Percentiles rank a stretch among this genome's conserved stretches.
These are phyloP conservation scores for Nyctibius grandis DNA, from an alignment of 2,797 vertebrate species.

Conservation along the genomic window DNA sequence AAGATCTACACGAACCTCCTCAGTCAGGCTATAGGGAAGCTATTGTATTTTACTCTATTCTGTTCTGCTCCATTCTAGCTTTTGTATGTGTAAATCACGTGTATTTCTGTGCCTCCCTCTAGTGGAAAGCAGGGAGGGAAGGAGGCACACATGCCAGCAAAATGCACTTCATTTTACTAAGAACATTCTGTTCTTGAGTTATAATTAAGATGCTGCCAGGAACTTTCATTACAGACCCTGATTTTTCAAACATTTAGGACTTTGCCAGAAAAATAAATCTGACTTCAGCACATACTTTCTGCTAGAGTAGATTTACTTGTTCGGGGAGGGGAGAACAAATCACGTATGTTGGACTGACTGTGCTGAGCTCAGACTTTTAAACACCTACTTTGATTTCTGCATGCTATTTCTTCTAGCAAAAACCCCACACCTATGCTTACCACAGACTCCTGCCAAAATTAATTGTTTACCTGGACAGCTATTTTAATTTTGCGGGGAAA, in stretches of 20 bases:
- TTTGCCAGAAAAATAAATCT: conserved; percentile 31
- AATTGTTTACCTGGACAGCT: background rate
- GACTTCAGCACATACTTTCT: conserved; percentile 18
- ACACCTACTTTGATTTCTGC: background rate
- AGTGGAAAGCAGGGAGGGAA: conserved; percentile 36
- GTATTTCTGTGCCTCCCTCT: conserved; percentile 52
- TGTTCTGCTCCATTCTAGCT: conserved; percentile 2
- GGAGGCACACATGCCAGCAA: conserved; percentile 6
- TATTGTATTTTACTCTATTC: conserved; percentile 28
- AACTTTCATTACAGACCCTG: conserved; percentile 32
- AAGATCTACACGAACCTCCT: conserved; percentile 5
- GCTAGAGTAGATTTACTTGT: background rate
- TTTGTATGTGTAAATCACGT: background rate
- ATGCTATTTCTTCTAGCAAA: background rate
- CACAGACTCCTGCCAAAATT: background rate
- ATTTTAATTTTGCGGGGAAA: background rate
- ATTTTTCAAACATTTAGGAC: conserved; percentile 36
- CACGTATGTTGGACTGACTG: background rate
- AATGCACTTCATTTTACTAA: conserved; percentile 11
- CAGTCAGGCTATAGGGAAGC: background rate
- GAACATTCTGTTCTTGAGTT: conserved; percentile 36
- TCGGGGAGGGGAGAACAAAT: background rate
- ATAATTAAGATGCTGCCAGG: conserved; percentile 36
- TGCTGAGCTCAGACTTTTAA: background rate
- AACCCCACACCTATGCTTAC: background rate